phyloP scores from a whole-genome alignment of 2,797 vertebrate genomes.

The Diplodus puntazzo region DNA sequence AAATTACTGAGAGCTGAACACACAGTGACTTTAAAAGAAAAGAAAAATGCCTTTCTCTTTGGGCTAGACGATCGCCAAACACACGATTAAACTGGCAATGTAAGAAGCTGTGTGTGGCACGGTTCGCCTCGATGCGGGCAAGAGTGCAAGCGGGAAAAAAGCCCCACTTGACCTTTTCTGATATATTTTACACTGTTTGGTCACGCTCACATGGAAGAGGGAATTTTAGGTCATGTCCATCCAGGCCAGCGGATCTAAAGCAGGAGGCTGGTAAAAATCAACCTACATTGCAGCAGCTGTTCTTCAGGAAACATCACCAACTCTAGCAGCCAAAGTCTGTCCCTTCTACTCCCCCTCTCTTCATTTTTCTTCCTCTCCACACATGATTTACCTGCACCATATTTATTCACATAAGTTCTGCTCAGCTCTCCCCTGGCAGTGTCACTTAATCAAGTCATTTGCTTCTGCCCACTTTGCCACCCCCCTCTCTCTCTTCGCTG shows the following conservation, averaged over 20 bases:
- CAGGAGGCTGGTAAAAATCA: slow-evolving; percentile 32
- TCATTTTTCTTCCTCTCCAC: slow-evolving; percentile 67
- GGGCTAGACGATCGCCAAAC: too few species aligned
- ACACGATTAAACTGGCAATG: too few species aligned
- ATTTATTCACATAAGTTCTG: slow-evolving; percentile 77
- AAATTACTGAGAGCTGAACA: too few species aligned
- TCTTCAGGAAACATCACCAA: slow-evolving; percentile 40
- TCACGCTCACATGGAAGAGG: slow-evolving; percentile 17
- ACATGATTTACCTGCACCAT: slow-evolving; percentile 71
- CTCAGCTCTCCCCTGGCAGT: slow-evolving; percentile 68
- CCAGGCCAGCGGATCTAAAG: slow-evolving; percentile 23
- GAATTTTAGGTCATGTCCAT: slow-evolving; percentile 15
- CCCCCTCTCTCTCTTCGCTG: slow-evolving; percentile 6
- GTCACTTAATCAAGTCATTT: slow-evolving; percentile 81
- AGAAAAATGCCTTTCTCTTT: too few species aligned
- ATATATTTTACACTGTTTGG: slow-evolving; percentile 24
- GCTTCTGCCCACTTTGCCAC: slow-evolving; percentile 53
- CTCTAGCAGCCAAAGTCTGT: slow-evolving; percentile 24
- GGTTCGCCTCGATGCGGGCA: too few species aligned
- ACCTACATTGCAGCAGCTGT: slow-evolving; percentile 28
- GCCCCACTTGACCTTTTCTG: neutral
- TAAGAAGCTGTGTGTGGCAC: too few species aligned
- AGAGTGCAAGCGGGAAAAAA: too few species aligned
- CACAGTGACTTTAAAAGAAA: too few species aligned
- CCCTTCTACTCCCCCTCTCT: slow-evolving; percentile 16